Base-by-base conservation (phyloP, 2,113 vertebrate species). In the Leptosomus discolor region DNA sequence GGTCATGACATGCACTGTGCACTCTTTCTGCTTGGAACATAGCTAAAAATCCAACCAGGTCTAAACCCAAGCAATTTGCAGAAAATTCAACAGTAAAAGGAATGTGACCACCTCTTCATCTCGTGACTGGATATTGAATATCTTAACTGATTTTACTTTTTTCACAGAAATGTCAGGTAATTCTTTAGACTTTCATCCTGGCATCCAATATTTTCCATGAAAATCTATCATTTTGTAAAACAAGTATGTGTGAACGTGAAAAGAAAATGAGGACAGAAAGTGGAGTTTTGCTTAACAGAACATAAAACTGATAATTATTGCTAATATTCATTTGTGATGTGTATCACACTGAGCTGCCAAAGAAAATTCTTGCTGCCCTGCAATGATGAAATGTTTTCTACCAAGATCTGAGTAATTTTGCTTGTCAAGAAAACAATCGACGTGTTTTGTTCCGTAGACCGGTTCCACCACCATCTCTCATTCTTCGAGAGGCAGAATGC, bases 381-480 rank as follows among this genome's bases (percentile, higher is more conserved):
- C 36, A 64, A 97, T n/a, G 57, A 20, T 85, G 54, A 91, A 94
- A 88, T 65, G 45, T 70, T 77, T 96, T 96, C 77, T 54, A 79
- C 87, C 34, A 69, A 65, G 81, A 91, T 77, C 69, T 82, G 84
- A 92, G 65, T 93, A 97, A 97, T 96, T 97, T 85, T 73, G 58
- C 92, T 64, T 97, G 96, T 97, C 95, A 96, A 83, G 88, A 73
- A 95, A 95, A 95, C 57, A 94, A 91, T 83, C 70, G 68, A 50
- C 0, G 0, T 36, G 30, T 67, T 91, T 90, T 70, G 77, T 93
- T 92, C 82, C 78, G 32, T 22, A 90, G 84, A 83, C 26, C 10
- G 4, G 30, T 85, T 96, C 63, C 67, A 92, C 48, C 91, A 94
- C 36, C 67, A 54, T 85, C 65, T 71, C 86, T 79, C 26, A 1